Conservation (phyloP, 2,888 invertebrate species). For the Melanchra persicariae region DNA sequence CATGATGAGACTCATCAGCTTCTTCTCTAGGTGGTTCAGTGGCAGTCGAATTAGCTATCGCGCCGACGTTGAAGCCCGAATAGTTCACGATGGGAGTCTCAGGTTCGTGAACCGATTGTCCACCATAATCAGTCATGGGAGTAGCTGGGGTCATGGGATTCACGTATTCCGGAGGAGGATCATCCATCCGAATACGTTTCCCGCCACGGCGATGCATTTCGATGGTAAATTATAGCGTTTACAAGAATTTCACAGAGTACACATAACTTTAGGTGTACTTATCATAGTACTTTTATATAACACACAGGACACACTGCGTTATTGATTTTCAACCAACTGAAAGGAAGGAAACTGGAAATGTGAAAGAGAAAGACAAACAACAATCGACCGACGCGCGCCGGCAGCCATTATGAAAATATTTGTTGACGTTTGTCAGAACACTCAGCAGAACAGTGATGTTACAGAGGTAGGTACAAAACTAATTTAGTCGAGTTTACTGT, state of each 20-base stretch:
- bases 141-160: constrained; percentile 91
- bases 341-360: constrained; percentile 1
- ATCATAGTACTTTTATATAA: not conserved
- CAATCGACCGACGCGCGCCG: constrained; percentile 46
- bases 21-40: constrained; percentile 82
- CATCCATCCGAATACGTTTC: constrained; percentile 97
- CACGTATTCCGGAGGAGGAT: constrained; percentile 96
- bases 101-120: constrained; percentile 88
- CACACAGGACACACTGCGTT: constrained; percentile 12
- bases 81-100: constrained; percentile 87
- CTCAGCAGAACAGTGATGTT: no score
- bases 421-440: constrained; percentile 1
- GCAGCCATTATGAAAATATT: constrained; percentile 39
- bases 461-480: no score
- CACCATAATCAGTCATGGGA: constrained; percentile 90
- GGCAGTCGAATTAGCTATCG: constrained; percentile 80
- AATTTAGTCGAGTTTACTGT: no score
- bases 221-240: constrained; percentile 43
- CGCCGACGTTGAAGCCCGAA: constrained; percentile 81
- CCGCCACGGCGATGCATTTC: constrained; percentile 96
- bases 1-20: constrained; percentile 78
- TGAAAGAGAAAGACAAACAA: constrained; percentile 30
- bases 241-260: constrained; percentile 23
- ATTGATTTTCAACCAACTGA: constrained; percentile 53
- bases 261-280: constrained; percentile 44